Percentiles rank a stretch among this genome's conserved stretches.
Conservation (phyloP, 2,888 invertebrate species). For the Drosophila niveifrons region DNA sequence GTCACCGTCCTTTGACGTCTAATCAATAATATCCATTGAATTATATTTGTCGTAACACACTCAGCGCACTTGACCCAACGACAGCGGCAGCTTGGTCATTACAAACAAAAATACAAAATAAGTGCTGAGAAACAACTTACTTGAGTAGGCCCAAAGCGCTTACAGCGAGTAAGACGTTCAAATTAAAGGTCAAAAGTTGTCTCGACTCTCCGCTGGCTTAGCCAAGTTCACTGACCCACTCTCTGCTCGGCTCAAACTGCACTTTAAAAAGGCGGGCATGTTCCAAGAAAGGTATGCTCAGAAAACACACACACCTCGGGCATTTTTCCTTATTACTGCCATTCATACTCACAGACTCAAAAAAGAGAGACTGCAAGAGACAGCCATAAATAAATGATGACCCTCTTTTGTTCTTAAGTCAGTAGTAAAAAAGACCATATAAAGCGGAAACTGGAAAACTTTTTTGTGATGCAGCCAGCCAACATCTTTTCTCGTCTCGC, state of each 20-base stretch:
- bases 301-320: constrained; percentile 27
- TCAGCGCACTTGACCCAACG: constrained; percentile 31
- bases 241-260: constrained; percentile 44
- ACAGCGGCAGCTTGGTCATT: constrained; percentile 5
- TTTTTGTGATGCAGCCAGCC: constrained; percentile 17
- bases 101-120: constrained; percentile 5
- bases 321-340: constrained; percentile 35
- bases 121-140: constrained; percentile 1
- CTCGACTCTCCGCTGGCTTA: constrained; percentile 3
- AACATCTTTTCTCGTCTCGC: constrained; percentile 10
- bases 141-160: constrained; percentile 16
- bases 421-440: constrained; percentile 25
- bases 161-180: not conserved
- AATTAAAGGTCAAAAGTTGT: constrained; percentile 31
- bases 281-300: constrained; percentile 22
- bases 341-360: constrained; percentile 25
- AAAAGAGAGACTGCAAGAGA: constrained; percentile 17
- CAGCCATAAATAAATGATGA: constrained; percentile 49
- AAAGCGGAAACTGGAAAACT: constrained; percentile 25
- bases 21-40: constrained; percentile 50
- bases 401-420: constrained; percentile 42
- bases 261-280: constrained; percentile 33
- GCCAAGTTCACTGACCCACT: constrained; percentile 63
- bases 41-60: constrained; percentile 26
- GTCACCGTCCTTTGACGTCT: constrained; percentile 44